phyloP scores from a whole-genome alignment of 1,140 invertebrate genomes.

The Bacillus rossius region DNA sequence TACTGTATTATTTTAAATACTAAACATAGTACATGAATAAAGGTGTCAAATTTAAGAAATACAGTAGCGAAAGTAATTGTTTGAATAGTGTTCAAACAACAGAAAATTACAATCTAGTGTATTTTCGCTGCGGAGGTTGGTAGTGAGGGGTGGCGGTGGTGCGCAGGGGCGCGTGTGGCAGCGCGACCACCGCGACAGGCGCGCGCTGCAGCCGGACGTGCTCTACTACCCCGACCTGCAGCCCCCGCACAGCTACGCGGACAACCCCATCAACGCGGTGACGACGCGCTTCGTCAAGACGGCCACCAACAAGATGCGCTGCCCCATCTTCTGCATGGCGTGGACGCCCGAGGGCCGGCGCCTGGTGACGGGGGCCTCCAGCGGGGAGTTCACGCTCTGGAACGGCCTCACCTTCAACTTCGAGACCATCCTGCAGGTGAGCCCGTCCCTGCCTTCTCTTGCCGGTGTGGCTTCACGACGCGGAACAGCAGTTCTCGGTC shows the following conservation, averaged over 20 bases:
- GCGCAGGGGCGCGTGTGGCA: constrained; percentile 86
- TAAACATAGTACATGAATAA: too few species aligned
- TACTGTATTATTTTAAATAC: too few species aligned
- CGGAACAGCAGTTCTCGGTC: too few species aligned
- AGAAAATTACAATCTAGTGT: too few species aligned
- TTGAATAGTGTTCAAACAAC: too few species aligned
- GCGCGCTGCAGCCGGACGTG: constrained; percentile 85
- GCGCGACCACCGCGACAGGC: constrained; percentile 79
- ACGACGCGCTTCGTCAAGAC: constrained; percentile 96
- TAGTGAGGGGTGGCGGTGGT: too few species aligned
- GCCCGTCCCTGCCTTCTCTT: too few species aligned
- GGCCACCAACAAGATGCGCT: constrained; percentile 99
- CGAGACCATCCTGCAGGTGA: constrained; percentile 97
- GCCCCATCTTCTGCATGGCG: constrained; percentile 97
- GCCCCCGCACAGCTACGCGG: constrained; percentile 82
- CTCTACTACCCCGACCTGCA: constrained; percentile 84
- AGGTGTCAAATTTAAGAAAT: too few species aligned
- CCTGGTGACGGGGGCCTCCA: constrained; percentile 96
- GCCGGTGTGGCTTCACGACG: too few species aligned
- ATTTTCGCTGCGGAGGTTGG: too few species aligned
- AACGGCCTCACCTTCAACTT: constrained; percentile 99
- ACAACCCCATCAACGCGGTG: constrained; percentile 96
- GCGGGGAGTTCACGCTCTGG: constrained; percentile 99
- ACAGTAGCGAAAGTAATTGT: too few species aligned
- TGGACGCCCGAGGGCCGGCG: constrained; percentile 99